A percentile compares a stretch with the other conserved stretches of the same genome.
Conservation (phyloP, 1,140 invertebrate genomes). For the Spodoptera litura region DNA sequence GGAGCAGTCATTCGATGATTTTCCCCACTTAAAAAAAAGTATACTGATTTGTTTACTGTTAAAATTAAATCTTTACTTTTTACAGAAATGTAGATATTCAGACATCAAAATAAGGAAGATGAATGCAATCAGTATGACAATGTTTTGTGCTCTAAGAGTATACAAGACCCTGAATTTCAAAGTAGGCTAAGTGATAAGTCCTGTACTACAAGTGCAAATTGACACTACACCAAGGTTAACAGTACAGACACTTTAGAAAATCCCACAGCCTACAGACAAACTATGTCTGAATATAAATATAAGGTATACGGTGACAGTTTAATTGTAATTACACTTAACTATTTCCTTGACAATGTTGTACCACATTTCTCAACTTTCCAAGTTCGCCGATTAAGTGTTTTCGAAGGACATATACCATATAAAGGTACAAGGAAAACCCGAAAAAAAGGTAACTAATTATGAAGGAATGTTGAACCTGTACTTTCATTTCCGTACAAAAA, state of each 20-base stretch:
- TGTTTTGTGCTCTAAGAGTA: not conserved
- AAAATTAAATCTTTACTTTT: not conserved
- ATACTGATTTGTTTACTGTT: no score
- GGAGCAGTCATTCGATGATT: no score
- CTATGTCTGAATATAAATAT: slow-evolving; percentile 2
- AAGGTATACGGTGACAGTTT: not conserved
- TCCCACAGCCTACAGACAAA: not conserved
- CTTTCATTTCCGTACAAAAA: slow-evolving; percentile 37
- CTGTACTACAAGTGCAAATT: slow-evolving; percentile 18
- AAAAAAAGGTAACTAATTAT: slow-evolving; percentile 20
- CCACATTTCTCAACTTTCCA: slow-evolving; percentile 26
- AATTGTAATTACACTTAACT: slow-evolving; percentile 31
- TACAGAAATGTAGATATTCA: not conserved
- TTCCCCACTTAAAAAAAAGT: no score
- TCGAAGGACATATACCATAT: slow-evolving; percentile 13
- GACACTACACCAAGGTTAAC: slow-evolving; percentile 7
- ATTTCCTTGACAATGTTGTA: slow-evolving; percentile 17
- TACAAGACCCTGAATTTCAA: slow-evolving; percentile 5
- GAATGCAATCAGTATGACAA: not conserved
- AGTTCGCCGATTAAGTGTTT: not conserved
- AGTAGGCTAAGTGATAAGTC: slow-evolving; percentile 13
- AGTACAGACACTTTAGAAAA: slow-evolving; percentile 5
- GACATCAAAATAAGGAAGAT: not conserved
- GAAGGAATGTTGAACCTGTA: slow-evolving; percentile 7
- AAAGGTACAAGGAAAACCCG: slow-evolving; percentile 27